phyloP scores from a whole-genome alignment of 2,113 vertebrate genomes.

The Gambusia holbrooki region DNA sequence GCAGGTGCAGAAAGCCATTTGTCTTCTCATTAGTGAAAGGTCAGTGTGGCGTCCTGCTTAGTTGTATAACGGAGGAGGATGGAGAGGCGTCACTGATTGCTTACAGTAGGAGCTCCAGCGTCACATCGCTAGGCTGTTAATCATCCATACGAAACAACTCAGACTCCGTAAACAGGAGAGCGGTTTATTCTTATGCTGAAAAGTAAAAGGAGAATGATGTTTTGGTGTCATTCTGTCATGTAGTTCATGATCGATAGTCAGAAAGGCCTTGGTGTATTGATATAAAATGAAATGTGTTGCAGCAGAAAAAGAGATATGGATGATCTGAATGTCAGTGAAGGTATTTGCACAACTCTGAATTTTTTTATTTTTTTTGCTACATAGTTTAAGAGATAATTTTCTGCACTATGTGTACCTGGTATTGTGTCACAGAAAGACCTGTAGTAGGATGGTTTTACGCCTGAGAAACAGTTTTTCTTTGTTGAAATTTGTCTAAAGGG shows the following conservation, averaged over 20 bases:
- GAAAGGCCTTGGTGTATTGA: neutral
- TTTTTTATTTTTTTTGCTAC: no score
- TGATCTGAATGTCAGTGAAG: neutral
- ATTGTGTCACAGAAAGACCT: no score
- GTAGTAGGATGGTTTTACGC: no score
- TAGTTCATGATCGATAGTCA: neutral
- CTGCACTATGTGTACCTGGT: neutral
- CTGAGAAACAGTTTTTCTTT: no score
- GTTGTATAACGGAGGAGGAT: slow-evolving; percentile 36
- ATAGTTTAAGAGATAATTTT: neutral
- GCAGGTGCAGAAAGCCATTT: slow-evolving; percentile 37
- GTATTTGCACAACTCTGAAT: neutral
- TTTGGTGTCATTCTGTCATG: slow-evolving; percentile 2
- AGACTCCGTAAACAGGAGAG: slow-evolving; percentile 21
- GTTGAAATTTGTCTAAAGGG: no score
- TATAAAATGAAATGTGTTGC: neutral
- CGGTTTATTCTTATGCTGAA: slow-evolving; percentile 29
- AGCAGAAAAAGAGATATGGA: neutral
- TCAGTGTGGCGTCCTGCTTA: slow-evolving; percentile 27
- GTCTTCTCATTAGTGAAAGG: slow-evolving; percentile 32
- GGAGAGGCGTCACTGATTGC: slow-evolving; percentile 29
- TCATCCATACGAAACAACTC: slow-evolving; percentile 45
- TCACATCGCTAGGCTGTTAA: slow-evolving; percentile 30
- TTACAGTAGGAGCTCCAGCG: slow-evolving; percentile 18
- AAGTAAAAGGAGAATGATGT: slow-evolving; percentile 14